These are phyloP conservation scores for Scaeva pyrastri DNA, from an alignment of 2,888 invertebrate genomes.

Conservation along the genomic window DNA sequence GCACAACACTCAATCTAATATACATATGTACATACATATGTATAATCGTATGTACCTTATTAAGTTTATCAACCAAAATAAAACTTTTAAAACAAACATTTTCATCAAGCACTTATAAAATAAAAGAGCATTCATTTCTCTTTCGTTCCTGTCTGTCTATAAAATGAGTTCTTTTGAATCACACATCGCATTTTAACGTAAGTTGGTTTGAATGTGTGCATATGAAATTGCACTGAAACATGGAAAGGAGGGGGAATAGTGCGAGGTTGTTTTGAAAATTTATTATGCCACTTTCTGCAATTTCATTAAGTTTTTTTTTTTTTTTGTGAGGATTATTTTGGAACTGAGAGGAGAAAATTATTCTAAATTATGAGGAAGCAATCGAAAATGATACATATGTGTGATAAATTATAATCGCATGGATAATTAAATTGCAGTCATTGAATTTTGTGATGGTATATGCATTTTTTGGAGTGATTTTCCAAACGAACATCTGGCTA, in stretches of 20 bases:
- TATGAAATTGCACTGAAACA: neutral
- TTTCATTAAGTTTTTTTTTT: constrained; percentile 1
- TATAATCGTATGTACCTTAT: neutral
- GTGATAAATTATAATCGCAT: neutral
- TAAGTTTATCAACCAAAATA: constrained; percentile 56
- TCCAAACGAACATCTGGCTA: constrained; percentile 13
- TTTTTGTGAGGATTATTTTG: neutral
- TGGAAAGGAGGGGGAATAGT: neutral
- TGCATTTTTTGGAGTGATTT: constrained; percentile 1
- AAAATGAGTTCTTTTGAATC: constrained; percentile 18
- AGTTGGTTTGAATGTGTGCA: too few relatives aligned
- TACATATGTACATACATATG: too few relatives aligned
- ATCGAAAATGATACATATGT: constrained; percentile 11
- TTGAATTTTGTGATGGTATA: neutral
- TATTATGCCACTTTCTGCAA: constrained; percentile 32
- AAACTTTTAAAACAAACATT: constrained; percentile 46
- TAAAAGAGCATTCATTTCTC: constrained; percentile 34
- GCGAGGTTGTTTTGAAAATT: constrained; percentile 22
- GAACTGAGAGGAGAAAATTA: constrained; percentile 16
- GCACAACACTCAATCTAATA: constrained; percentile 12
- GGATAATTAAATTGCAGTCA: constrained; percentile 10
- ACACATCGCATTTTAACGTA: neutral
- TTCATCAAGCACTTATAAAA: constrained; percentile 64
- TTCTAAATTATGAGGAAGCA: neutral
- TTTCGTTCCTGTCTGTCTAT: constrained; percentile 4